Conservation (phyloP, 2,113 vertebrate genomes). For the Recurvirostra avosetta region DNA sequence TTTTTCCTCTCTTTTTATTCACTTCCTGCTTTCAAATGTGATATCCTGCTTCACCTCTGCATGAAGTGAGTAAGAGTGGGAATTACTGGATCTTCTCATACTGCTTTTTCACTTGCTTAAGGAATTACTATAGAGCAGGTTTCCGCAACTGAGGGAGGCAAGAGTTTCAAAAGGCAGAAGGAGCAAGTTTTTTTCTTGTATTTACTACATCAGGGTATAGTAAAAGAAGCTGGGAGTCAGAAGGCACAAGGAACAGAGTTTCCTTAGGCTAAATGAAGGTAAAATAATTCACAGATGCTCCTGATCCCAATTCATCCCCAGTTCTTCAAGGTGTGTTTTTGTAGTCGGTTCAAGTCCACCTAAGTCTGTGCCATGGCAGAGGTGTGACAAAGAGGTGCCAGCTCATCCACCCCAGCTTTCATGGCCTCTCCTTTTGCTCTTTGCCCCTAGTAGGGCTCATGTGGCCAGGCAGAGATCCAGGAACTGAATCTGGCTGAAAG, state of each 20-base stretch:
- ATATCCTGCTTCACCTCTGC: not conserved
- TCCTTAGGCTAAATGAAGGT: not conserved
- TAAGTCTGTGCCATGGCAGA: not conserved
- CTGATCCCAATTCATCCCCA: not conserved
- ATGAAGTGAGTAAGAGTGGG: not conserved
- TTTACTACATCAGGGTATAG: not conserved
- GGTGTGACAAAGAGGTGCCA: constrained; percentile 11
- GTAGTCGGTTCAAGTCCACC: not conserved
- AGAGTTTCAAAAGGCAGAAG: not conserved
- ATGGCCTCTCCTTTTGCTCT: constrained; percentile 38
- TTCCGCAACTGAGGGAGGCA: not conserved
- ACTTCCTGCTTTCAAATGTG: not conserved
- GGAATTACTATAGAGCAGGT: not conserved
- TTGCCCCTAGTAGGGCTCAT: not conserved
- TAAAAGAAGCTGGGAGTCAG: not conserved
- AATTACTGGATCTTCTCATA: not conserved
- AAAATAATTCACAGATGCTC: not conserved
- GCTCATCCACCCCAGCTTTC: constrained; percentile 23
- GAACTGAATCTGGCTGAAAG: not conserved
- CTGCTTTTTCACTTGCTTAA: not conserved
- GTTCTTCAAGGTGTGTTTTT: not conserved
- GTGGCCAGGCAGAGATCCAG: not conserved
- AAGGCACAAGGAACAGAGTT: not conserved
- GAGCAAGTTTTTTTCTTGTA: not conserved
- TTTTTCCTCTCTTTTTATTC: not conserved